Conservation (phyloP, 2,113 vertebrate genomes). For the Athene noctua region DNA sequence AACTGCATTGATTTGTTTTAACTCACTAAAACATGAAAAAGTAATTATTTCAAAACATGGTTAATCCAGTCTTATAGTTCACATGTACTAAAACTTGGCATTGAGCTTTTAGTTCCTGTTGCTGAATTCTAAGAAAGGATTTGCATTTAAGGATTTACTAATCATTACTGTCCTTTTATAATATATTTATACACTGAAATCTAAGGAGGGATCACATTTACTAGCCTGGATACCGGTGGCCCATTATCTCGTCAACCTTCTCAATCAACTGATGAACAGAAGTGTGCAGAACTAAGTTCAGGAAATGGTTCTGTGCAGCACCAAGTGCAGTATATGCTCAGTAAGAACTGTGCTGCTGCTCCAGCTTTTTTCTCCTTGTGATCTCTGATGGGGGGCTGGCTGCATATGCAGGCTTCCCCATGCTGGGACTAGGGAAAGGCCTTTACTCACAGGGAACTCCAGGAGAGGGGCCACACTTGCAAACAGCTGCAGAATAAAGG, state of each 20-base stretch:
- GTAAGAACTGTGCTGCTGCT: not conserved
- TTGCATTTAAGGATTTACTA: not conserved
- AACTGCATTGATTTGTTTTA: not conserved
- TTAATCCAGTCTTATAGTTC: not conserved
- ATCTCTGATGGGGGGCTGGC: not conserved
- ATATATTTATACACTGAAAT: not conserved
- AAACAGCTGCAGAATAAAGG: slow-evolving; percentile 94
- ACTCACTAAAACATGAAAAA: not conserved
- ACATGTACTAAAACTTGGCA: not conserved
- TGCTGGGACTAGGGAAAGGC: fast-evolving
- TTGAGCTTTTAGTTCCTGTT: not conserved
- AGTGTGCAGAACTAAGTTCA: not conserved
- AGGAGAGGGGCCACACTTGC: slow-evolving; percentile 95
- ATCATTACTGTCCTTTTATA: not conserved
- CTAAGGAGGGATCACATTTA: not conserved
- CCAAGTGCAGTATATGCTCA: not conserved
- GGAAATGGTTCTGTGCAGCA: not conserved
- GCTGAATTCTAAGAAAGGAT: not conserved
- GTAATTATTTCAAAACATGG: not conserved
- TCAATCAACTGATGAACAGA: not conserved
- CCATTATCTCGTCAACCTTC: not conserved
- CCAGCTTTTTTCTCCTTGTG: not conserved
- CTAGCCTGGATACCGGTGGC: not conserved
- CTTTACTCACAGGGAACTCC: slow-evolving; percentile 89
- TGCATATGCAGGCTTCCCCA: not conserved